These are phyloP conservation scores for Salvelinus namaycush DNA, from an alignment of 2,113 vertebrate species.

Conservation along the genomic window DNA sequence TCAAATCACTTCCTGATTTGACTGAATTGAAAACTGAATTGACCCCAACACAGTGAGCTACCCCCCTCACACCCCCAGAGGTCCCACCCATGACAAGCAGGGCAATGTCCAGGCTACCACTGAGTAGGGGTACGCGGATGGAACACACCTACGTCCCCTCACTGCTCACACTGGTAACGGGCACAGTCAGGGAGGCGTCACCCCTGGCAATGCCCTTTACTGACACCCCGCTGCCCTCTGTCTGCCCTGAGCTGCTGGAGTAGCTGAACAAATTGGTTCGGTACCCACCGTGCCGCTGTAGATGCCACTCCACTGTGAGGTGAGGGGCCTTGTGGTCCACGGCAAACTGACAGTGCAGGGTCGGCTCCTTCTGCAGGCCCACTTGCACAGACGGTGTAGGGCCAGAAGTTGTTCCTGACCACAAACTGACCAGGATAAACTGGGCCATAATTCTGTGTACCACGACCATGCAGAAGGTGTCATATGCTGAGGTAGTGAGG, in stretches of 20 bases:
- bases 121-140: constrained; percentile 60
- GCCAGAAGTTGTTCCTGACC: no score
- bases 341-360: constrained; percentile 71
- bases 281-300: constrained; percentile 46
- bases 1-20: no score
- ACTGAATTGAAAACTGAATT: no score
- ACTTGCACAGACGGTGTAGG: constrained; percentile 42
- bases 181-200: constrained; percentile 64
- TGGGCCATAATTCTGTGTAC: no score
- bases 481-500: no score
- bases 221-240: constrained; percentile 39
- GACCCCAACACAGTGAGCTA: no score
- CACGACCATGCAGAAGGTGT: no score
- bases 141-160: constrained; percentile 70
- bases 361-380: constrained; percentile 49
- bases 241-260: constrained; percentile 33
- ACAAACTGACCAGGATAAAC: no score
- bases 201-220: constrained; percentile 55
- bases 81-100: constrained; percentile 71
- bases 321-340: constrained; percentile 61
- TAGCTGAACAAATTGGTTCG: constrained; percentile 53
- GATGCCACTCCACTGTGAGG: constrained; percentile 57
- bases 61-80: background rate
- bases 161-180: constrained; percentile 37
- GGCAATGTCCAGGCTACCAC: constrained; percentile 43